Conservation (phyloP, 2,113 vertebrate species). For the Hiodon alosoides region DNA sequence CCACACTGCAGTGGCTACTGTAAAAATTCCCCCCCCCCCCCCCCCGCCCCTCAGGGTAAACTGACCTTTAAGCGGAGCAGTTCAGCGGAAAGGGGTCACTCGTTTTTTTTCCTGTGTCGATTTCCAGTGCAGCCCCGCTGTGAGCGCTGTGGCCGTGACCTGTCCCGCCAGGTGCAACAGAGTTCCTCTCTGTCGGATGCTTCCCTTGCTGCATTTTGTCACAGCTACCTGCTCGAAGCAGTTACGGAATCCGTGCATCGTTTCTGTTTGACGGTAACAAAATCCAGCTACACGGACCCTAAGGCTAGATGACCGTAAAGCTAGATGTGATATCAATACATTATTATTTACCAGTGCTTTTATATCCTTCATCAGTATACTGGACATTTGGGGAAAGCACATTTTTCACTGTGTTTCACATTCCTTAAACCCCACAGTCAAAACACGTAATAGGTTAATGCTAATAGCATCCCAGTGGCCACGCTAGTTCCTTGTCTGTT, state of each 20-base stretch:
- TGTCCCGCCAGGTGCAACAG: slow-evolving; percentile 58
- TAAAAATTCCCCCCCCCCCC: slow-evolving; percentile 34
- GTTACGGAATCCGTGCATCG: slow-evolving; percentile 2
- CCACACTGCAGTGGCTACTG: too few relatives aligned
- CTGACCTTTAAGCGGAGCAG: slow-evolving; percentile 53
- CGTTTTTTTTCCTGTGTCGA: slow-evolving; percentile 41
- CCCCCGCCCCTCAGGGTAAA: slow-evolving; percentile 42
- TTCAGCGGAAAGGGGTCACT: slow-evolving; percentile 31
- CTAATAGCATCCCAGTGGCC: not conserved
- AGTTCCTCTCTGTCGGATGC: slow-evolving; percentile 59
- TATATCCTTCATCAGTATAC: slow-evolving; percentile 2
- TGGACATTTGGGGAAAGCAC: not conserved
- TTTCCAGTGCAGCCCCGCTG: slow-evolving; percentile 44
- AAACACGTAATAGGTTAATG: not conserved
- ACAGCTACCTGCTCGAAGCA: slow-evolving; percentile 8
- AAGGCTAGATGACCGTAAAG: not conserved
- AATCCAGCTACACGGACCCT: too few relatives aligned
- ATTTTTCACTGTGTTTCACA: not conserved
- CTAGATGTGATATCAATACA: not conserved
- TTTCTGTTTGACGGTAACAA: not conserved
- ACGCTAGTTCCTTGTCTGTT: slow-evolving; percentile 45
- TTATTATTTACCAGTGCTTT: not conserved
- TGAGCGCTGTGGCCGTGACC: slow-evolving; percentile 52
- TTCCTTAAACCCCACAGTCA: not conserved
- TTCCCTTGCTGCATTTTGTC: slow-evolving; percentile 34